Percentiles rank a stretch among this genome's conserved stretches.
Conservation (phyloP, 2,113 vertebrate species). For the Podiceps cristatus region DNA sequence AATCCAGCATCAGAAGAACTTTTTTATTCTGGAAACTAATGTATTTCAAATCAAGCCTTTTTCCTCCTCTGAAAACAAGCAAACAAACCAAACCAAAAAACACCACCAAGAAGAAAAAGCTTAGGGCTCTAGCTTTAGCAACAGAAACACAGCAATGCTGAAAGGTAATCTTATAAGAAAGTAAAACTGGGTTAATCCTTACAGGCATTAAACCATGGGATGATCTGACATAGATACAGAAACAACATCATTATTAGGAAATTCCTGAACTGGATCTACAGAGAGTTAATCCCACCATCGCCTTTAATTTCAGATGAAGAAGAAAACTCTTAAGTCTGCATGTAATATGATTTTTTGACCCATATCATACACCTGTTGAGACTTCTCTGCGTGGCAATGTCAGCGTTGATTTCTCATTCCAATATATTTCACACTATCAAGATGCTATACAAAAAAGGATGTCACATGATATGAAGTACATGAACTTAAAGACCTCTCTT, state of each 20-base stretch:
- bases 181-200: slow-evolving; percentile 28
- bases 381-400: neutral
- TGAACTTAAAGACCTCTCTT: neutral
- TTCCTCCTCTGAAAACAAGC: neutral
- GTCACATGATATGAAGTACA: neutral
- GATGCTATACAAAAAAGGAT: neutral
- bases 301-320: neutral
- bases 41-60: slow-evolving; percentile 23
- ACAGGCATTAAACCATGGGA: neutral
- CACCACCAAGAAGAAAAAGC: neutral
- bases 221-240: neutral
- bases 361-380: neutral
- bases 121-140: neutral
- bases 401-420: neutral
- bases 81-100: too few species aligned
- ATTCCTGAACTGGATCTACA: neutral
- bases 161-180: neutral
- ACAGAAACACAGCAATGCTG: neutral
- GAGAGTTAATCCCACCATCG: neutral
- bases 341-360: neutral
- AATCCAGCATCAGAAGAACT: neutral
- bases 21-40: neutral
- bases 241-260: neutral
- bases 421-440: neutral
- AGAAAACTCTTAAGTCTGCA: neutral